Percentiles rank a stretch among this genome's conserved stretches.
Evolutionary conservation across 2,888 invertebrate species (phyloP).

Genomic region (Beris morrisii): DNA sequence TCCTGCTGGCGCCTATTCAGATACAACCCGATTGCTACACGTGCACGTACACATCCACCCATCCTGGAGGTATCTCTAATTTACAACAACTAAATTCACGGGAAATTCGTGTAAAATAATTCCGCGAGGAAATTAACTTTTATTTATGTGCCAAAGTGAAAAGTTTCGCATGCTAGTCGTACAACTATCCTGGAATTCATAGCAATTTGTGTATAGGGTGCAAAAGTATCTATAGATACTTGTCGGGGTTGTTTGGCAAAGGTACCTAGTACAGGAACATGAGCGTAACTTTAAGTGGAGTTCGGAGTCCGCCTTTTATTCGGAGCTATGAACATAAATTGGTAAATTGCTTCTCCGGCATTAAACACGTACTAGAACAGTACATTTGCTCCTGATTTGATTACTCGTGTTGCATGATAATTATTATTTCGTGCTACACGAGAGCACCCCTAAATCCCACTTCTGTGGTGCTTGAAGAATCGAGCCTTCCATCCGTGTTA

Average conservation of each 20-base stretch:
- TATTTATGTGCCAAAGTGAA: constrained; percentile 37
- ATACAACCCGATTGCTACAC: neutral
- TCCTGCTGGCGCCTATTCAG: no score
- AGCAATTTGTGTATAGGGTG: neutral
- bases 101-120: constrained; percentile 13
- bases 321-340: constrained; percentile 20
- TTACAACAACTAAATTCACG: constrained; percentile 12
- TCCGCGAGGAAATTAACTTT: constrained; percentile 34
- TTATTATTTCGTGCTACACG: constrained; percentile 30
- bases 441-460: neutral
- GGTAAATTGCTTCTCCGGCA: constrained; percentile 32
- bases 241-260: neutral
- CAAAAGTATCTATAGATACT: constrained; percentile 4
- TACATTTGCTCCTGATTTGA: constrained; percentile 40
- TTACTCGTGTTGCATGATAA: constrained; percentile 40
- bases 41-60: neutral
- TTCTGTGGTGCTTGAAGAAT: no score
- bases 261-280: neutral
- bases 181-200: constrained; percentile 12
- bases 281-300: neutral
- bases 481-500: no score
- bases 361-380: constrained; percentile 39
- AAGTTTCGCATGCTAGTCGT: constrained; percentile 31
- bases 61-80: constrained; percentile 2
- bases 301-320: neutral